Percentiles rank a stretch among this genome's conserved stretches.
Evolutionary conservation across 2,797 vertebrate genomes (phyloP).

Genomic region (Peromyscus aztecus): DNA sequence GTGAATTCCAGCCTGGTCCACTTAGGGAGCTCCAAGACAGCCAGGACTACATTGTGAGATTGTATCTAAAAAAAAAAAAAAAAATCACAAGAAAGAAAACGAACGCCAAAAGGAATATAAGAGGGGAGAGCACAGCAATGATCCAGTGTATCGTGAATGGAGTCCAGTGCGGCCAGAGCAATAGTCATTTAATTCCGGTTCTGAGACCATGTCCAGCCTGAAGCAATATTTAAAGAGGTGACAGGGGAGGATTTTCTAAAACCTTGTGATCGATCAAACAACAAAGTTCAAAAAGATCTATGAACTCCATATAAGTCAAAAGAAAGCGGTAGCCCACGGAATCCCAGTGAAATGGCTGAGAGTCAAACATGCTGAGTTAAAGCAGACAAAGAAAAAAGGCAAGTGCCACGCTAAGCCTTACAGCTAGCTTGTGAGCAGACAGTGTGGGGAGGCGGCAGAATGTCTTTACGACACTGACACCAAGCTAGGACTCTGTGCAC

Average conservation of each 20-base stretch:
- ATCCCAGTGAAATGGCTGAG: not conserved
- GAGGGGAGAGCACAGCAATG: not conserved
- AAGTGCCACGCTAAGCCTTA: not conserved
- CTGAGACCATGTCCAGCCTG: not conserved
- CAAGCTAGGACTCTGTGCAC: not conserved
- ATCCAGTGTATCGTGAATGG: rapidly evolving
- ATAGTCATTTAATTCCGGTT: not conserved
- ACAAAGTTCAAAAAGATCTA: not conserved
- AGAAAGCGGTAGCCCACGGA: not conserved
- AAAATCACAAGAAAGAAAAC: not conserved
- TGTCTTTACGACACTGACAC: rapidly evolving
- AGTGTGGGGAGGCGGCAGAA: not conserved
- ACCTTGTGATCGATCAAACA: not conserved
- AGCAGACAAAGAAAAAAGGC: not conserved
- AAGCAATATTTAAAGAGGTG: not conserved
- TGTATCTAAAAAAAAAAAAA: not conserved
- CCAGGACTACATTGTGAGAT: not conserved
- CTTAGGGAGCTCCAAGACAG: not conserved
- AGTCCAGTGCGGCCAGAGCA: not conserved
- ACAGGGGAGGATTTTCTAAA: not conserved
- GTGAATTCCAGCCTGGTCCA: not conserved
- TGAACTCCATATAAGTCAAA: not conserved
- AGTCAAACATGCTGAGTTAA: not conserved
- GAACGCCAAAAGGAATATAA: too few species aligned
- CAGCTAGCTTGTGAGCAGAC: not conserved